Evolutionary conservation across 2,113 vertebrate species (phyloP), one percentile per base, ranked within the genome.

Genomic region (Dromaius novaehollandiae): DNA sequence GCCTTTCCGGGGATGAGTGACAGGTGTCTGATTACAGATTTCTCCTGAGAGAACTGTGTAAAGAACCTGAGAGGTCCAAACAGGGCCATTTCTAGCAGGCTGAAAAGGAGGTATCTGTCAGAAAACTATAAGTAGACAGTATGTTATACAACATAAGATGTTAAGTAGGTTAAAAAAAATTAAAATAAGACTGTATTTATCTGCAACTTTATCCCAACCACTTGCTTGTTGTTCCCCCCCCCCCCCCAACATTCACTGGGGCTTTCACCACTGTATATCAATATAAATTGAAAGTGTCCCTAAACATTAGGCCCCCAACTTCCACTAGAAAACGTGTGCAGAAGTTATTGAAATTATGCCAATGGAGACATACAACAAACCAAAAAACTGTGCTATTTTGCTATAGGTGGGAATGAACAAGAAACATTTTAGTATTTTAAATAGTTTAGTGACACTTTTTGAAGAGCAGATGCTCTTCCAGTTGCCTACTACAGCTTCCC

Each of bases 401-500:
- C 81, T 87, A 75, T 71, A 95, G 71, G 82, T 93, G 82, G 76
- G 55, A 94, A 78, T 11, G 56, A 94, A 90, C 71, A 91, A 82
- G 82, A 97, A 96, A 51, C 88, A 78, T 94, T 91, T 95, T 44
- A 94, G 44, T 83, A 93, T 88, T 96, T 88, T 95, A 86, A 96
- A 96, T 94, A 95, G 95, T 90, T 97, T 91, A 96, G 95, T n/a
- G 82, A 77, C 82, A 94, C 55, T 94, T 93, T 75, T 93, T 65
- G 85, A 97, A 95, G 93, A 89, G 60, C 91, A 94, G 65, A 96
- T 95, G 76, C 91, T 77, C 78, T 91, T 87, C 82, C 91, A 88
- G 85, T 50, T 46, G 71, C 77, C 86, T 93, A 44, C 21, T 51
- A 32, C 7, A 34, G 21, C 38, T 95, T 95, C 82, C 53, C 89